These are phyloP conservation scores for Nanger granti DNA, from an alignment of 2,113 vertebrate species.

Conservation along the genomic window DNA sequence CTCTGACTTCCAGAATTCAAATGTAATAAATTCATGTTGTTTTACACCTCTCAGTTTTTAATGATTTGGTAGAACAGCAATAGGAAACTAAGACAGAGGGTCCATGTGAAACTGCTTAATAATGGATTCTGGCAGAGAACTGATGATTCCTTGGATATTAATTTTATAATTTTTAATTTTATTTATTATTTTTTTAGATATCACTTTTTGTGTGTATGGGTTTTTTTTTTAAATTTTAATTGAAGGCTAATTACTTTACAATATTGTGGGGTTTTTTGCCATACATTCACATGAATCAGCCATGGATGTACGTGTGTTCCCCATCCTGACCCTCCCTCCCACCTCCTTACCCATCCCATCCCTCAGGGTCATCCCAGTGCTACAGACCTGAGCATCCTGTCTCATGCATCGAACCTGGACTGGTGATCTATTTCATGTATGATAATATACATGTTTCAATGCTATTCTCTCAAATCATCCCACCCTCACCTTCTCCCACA, in stretches of 20 bases:
- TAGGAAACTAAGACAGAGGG: background rate
- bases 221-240: background rate
- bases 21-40: background rate
- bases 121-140: background rate
- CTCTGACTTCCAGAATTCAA: background rate
- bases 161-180: background rate
- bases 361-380: background rate
- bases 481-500: background rate
- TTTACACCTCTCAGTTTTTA: background rate
- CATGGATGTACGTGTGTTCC: background rate
- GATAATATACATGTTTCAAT: background rate
- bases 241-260: background rate
- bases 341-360: background rate
- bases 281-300: background rate
- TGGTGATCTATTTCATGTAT: fast-evolving
- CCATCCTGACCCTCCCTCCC: background rate
- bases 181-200: background rate
- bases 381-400: fast-evolving
- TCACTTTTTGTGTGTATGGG: background rate
- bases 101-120: background rate
- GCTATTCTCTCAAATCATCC: background rate
- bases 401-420: background rate
- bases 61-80: background rate
- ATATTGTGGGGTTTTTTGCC: background rate
- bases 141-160: background rate